These are phyloP conservation scores for Lasioglossum lativentre DNA, from an alignment of 2,888 invertebrate species.

Conservation along the genomic window DNA sequence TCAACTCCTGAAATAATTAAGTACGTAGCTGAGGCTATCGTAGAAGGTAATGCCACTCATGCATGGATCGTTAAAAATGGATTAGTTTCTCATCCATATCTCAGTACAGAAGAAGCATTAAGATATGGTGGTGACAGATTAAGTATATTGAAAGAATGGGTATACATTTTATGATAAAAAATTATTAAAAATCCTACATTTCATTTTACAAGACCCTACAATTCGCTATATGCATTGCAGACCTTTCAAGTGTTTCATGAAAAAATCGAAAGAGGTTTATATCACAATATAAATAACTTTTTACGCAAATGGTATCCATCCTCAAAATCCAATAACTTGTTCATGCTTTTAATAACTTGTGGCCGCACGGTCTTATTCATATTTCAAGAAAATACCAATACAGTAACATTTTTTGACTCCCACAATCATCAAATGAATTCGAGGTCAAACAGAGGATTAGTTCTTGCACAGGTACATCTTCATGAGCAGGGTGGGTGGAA, in stretches of 20 bases:
- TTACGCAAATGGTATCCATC: slow-evolving; percentile 84
- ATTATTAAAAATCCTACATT: not conserved
- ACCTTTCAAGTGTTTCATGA: slow-evolving; percentile 85
- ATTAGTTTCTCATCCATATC: slow-evolving; percentile 79
- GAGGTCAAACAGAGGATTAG: slow-evolving; percentile 84
- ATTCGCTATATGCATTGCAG: slow-evolving; percentile 74
- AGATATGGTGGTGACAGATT: slow-evolving; percentile 79
- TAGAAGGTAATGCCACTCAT: slow-evolving; percentile 87
- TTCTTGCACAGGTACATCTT: slow-evolving; percentile 84
- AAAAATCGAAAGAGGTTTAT: slow-evolving; percentile 83
- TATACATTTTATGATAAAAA: slow-evolving; percentile 54
- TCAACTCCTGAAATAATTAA: slow-evolving; percentile 82
- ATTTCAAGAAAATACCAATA: slow-evolving; percentile 84
- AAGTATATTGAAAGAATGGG: slow-evolving; percentile 81
- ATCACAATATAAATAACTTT: slow-evolving; percentile 83
- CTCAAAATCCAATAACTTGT: slow-evolving; percentile 83
- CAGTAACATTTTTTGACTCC: slow-evolving; percentile 86
- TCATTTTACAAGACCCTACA: not conserved
- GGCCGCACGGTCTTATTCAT: slow-evolving; percentile 86
- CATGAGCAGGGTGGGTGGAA: not conserved
- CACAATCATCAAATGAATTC: slow-evolving; percentile 81
- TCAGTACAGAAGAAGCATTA: slow-evolving; percentile 83
- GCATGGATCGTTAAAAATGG: slow-evolving; percentile 77
- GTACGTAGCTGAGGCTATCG: slow-evolving; percentile 86
- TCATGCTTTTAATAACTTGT: slow-evolving; percentile 85